Percentiles rank a stretch among this genome's conserved stretches.
These are phyloP conservation scores for Sebastes iracundus DNA, from an alignment of 2,797 vertebrate species.

Conservation along the genomic window DNA sequence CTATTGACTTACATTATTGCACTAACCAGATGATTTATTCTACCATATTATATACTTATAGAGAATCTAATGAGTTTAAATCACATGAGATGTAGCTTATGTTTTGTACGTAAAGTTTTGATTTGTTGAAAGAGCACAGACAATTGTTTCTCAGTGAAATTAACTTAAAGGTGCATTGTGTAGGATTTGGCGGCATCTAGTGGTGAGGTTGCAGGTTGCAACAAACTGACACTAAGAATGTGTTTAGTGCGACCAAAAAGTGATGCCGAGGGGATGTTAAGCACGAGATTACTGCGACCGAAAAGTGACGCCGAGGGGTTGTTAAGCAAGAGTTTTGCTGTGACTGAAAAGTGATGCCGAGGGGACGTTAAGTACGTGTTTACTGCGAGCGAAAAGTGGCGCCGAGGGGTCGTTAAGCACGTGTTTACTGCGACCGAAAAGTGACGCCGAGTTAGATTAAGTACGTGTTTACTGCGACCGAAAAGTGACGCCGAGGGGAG, in stretches of 20 bases:
- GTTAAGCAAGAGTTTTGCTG: too few species aligned
- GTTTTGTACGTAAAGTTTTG: not conserved
- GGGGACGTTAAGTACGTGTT: too few species aligned
- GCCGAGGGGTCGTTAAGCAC: too few species aligned
- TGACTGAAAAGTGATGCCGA: too few species aligned
- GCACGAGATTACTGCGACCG: too few species aligned
- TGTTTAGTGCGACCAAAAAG: too few species aligned
- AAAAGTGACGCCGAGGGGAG: too few species aligned
- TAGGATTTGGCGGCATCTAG: not conserved
- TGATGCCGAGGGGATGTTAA: too few species aligned
- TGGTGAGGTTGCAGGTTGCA: not conserved
- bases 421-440: too few species aligned
- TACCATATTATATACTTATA: not conserved
- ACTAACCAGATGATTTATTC: not conserved
- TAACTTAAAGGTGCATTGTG: not conserved
- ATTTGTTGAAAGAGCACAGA: not conserved
- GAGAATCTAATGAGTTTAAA: not conserved
- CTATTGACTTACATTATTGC: not conserved
- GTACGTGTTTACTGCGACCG: too few species aligned
- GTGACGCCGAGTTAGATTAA: too few species aligned
- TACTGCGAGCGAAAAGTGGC: too few species aligned
- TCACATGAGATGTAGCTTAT: not conserved
- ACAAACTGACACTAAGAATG: not conserved
- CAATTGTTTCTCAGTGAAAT: not conserved
- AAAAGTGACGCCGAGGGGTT: accelerated